Evolutionary conservation across 2,797 vertebrate genomes (phyloP), one percentile per base, ranked within the genome.

Genomic region (Zenarchopterus dispar): DNA sequence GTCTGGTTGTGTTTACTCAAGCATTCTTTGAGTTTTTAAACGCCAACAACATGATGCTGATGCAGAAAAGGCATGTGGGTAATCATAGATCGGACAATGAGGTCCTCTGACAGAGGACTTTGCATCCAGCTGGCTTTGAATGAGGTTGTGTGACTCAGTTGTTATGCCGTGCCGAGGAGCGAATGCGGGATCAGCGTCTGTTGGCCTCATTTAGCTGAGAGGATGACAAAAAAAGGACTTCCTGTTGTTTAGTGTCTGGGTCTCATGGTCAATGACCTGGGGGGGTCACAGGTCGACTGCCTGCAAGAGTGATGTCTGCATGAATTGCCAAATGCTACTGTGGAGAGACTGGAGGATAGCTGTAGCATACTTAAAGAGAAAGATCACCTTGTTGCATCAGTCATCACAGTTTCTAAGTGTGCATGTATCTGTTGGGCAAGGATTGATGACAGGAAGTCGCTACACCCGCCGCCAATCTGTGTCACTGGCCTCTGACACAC

Each of bases 191-290:
- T 78, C 73, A 69, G 70, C 45, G 56, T 73, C 82, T 77, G 64
- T 39, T 54, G 48, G 51, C 62, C 62, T 73, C 61, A 75, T 85
- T 81, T 70, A 66, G 61, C 7, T 11, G 21, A 33, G 17, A 23
- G 13, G 26, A 8, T 5, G 13, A 18, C n/a, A 11, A 58, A 60
- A 64, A 28, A 17, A 10, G 15, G n/a, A 56, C 79, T 84, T 89
- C 75, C 83, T 84, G 80, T 80, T 84, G 75, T 72, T 78, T 60
- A 64, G 73, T 17, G 82, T 89, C 80, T 82, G 71, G 48, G 53
- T 84, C 75, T 62, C 70, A 70, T 7, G 24, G 71, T 82, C 79
- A 75, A 4, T 50, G 78, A 81, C 73, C 62, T 4, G 0, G 8
- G 0, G 8, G 31, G 80, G 68, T 80, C 63, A 71, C 22, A 75